Conservation (phyloP, 2,797 vertebrate species). For the Oreochromis mossambicus region DNA sequence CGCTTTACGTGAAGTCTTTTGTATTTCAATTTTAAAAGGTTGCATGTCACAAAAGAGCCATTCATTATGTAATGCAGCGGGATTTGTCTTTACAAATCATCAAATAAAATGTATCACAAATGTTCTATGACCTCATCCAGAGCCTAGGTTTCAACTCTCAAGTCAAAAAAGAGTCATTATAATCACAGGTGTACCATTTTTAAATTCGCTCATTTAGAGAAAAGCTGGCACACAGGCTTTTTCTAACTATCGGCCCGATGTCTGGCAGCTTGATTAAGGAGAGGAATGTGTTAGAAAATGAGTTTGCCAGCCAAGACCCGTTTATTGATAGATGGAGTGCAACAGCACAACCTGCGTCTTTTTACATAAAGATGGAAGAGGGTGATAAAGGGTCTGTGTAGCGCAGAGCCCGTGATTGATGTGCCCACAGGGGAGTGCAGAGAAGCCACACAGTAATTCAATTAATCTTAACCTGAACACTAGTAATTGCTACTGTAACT, state of each 20-base stretch:
- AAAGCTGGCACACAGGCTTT: slow-evolving; percentile 26
- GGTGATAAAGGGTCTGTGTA: slow-evolving; percentile 56
- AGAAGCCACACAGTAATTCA: slow-evolving; percentile 73
- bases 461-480: slow-evolving; percentile 76
- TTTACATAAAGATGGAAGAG: slow-evolving; percentile 68
- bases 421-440: slow-evolving; percentile 49
- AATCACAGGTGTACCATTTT: background rate
- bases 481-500: slow-evolving; percentile 77
- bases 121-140: background rate
- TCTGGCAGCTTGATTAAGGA: slow-evolving; percentile 63
- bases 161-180: background rate
- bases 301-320: slow-evolving; percentile 57
- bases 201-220: slow-evolving; percentile 1
- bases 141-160: background rate
- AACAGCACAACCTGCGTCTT: slow-evolving; percentile 60
- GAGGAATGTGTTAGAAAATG: slow-evolving; percentile 67
- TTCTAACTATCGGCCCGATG: slow-evolving; percentile 17
- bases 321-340: slow-evolving; percentile 72
- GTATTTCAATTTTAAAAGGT: slow-evolving; percentile 13
- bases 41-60: slow-evolving; percentile 28
- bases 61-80: background rate
- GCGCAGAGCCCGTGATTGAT: slow-evolving; percentile 63
- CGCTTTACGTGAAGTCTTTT: slow-evolving; percentile 30
- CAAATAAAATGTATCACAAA: slow-evolving; percentile 6
- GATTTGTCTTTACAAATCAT: slow-evolving; percentile 6